Evolutionary conservation across 2,113 vertebrate genomes (phyloP).

Genomic region (Phocoena sinus): DNA sequence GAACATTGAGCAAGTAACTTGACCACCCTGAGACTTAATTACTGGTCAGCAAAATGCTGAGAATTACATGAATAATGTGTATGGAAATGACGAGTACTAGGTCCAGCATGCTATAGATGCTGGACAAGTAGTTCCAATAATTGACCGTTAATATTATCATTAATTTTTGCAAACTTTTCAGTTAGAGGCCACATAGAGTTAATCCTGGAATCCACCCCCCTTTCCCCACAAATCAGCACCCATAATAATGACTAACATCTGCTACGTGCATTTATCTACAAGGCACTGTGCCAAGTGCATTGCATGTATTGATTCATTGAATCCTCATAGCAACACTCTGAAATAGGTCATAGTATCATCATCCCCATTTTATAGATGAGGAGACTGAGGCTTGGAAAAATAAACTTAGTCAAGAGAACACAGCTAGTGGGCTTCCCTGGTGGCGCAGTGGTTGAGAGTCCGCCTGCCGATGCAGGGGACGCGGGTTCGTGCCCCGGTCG

Average conservation of each 20-base stretch:
- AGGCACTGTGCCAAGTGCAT: background rate
- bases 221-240: background rate
- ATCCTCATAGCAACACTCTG: background rate
- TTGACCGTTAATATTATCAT: background rate
- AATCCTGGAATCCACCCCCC: background rate
- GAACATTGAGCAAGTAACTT: background rate
- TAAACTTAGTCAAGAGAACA: background rate
- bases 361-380: conserved; percentile 1
- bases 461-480: too few relatives aligned
- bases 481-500: too few relatives aligned
- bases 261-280: background rate
- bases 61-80: background rate
- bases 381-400: background rate
- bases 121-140: background rate
- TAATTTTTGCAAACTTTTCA: background rate
- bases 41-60: background rate
- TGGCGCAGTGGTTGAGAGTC: too few relatives aligned
- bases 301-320: background rate
- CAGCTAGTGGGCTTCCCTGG: background rate
- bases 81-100: background rate
- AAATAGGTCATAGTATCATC: background rate
- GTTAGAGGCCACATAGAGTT: background rate
- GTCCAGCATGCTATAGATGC: background rate
- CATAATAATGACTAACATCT: background rate
- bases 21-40: background rate